A percentile compares a stretch with the other conserved stretches of the same genome.
Evolutionary conservation across 2,888 invertebrate species (phyloP).

Genomic region (Cancer borealis): DNA sequence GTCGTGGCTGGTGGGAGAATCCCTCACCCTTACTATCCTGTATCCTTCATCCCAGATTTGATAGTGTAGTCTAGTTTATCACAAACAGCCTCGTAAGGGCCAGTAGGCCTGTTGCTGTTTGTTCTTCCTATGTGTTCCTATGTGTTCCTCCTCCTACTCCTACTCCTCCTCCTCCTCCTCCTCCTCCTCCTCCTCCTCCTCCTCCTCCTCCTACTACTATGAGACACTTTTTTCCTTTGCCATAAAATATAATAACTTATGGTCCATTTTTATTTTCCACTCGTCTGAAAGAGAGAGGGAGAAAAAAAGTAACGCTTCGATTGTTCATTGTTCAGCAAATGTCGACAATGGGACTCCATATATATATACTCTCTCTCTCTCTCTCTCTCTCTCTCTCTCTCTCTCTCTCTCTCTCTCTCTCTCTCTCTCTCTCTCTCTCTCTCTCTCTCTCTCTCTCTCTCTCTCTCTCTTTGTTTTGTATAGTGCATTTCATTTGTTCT

Average conservation of each 20-base stretch:
- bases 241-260: background rate
- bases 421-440: background rate
- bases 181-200: background rate
- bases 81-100: too few relatives aligned
- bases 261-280: background rate
- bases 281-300: background rate
- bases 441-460: background rate
- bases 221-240: background rate
- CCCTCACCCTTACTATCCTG: too few relatives aligned
- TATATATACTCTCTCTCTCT: background rate
- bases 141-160: background rate
- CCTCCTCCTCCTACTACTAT: background rate
- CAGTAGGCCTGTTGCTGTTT: too few relatives aligned
- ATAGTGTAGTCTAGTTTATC: too few relatives aligned
- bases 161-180: background rate
- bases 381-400: conserved; percentile 27
- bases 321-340: background rate
- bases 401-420: conserved; percentile 3
- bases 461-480: background rate
- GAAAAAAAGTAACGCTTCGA: background rate
- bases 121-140: too few relatives aligned
- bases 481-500: background rate
- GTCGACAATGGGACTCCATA: background rate
- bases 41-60: too few relatives aligned
- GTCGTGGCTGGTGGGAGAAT: too few relatives aligned